A percentile compares a stretch with the other conserved stretches of the same genome.
Conservation (phyloP, 2,797 vertebrate genomes). For the Pantherophis alleghaniensis region DNA sequence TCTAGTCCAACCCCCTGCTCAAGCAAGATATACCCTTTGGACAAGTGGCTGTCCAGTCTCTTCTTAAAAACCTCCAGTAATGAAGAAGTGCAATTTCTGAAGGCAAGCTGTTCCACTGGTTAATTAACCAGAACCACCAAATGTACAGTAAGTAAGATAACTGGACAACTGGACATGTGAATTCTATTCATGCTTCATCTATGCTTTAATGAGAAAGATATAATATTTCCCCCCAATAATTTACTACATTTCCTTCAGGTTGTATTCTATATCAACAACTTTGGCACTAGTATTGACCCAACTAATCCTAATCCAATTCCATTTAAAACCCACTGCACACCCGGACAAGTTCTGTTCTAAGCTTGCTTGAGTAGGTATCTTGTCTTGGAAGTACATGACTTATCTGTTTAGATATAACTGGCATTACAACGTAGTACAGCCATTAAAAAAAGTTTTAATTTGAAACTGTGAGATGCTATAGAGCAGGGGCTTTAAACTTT, state of each 20-base stretch:
- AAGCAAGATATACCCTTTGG: neutral
- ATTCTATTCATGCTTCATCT: neutral
- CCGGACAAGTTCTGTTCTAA: slow-evolving; percentile 8
- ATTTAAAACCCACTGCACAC: neutral
- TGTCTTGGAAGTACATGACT: slow-evolving; percentile 38
- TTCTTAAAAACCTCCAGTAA: neutral
- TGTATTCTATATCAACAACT: neutral
- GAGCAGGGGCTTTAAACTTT: slow-evolving; percentile 47
- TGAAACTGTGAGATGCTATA: slow-evolving; percentile 38
- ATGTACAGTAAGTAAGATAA: neutral
- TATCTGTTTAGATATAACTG: slow-evolving; percentile 43
- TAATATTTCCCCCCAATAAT: neutral
- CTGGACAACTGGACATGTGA: neutral
- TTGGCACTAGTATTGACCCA: neutral
- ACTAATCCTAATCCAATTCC: neutral
- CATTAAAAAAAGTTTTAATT: slow-evolving; percentile 55
- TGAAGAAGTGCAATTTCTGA: neutral
- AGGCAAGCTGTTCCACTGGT: neutral
- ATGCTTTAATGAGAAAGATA: neutral
- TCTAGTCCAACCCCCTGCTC: neutral
- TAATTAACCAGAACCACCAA: neutral
- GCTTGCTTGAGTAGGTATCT: neutral
- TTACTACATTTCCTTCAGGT: neutral
- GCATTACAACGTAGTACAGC: slow-evolving; percentile 10
- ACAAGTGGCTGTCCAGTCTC: neutral